Conservation (phyloP, 1,140 invertebrate species). For the Bombus breviceps region DNA sequence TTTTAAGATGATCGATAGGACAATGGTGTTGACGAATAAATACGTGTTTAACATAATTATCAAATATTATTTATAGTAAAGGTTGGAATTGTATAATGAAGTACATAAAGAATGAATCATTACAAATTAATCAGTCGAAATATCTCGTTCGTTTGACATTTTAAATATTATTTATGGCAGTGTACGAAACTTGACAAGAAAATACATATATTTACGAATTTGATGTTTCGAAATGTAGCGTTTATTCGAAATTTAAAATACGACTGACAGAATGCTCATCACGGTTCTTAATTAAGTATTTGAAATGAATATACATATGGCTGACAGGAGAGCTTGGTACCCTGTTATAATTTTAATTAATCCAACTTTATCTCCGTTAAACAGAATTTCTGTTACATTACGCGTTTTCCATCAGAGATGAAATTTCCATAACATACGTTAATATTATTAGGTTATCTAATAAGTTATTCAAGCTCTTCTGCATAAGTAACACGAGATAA, state of each 20-base stretch:
- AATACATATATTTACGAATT: background rate
- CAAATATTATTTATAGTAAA: background rate
- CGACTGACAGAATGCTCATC: too few species aligned
- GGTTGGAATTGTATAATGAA: too few species aligned
- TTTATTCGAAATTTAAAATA: background rate
- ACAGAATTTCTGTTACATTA: slow-evolving; percentile 5
- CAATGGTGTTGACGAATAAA: too few species aligned
- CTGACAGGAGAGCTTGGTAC: background rate
- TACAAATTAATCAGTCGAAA: background rate
- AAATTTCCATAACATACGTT: background rate
- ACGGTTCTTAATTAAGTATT: too few species aligned
- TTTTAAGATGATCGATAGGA: background rate
- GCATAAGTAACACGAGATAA: background rate
- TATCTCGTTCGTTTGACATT: background rate
- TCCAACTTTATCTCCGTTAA: background rate
- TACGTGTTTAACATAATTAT: background rate
- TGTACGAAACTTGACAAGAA: background rate
- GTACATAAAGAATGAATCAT: background rate
- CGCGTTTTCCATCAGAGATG: background rate
- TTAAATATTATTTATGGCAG: background rate
- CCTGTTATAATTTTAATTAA: background rate
- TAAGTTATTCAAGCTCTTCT: background rate
- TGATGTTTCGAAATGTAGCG: background rate
- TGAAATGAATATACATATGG: background rate
- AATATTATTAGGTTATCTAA: background rate